Evolutionary conservation across 2,888 invertebrate genomes (phyloP), one percentile per base, ranked within the genome.

Genomic region (Nasonovia ribisnigri): DNA sequence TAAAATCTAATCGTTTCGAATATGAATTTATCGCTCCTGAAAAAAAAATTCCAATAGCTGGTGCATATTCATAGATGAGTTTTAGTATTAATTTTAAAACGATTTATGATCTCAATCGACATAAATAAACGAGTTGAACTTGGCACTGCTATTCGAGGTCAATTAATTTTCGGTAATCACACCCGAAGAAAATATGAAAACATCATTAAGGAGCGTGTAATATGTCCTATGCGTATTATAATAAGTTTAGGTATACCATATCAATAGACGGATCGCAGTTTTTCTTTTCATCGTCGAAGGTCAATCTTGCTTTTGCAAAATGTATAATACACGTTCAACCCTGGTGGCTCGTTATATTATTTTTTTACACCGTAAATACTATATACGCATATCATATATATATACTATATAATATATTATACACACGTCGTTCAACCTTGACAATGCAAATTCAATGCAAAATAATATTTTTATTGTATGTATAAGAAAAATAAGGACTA

Each of bases 271-370:
- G n/a, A 87, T 92, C 57, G 43, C 3, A 60, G 26, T 46, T 60
- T 77, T 92, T n/a, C 86, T 91, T 36, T 92, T 86, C 86, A 60
- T 42, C 13, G 16, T 29, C 24, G 86, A 92, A 92, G 92, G 92
- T 87, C 46, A 60, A 92, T 87, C 16, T 92, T 36, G 48, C 46
- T 86, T 86, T 60, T 46, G 87, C 24, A 60, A 54, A 48, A 67
- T n/a, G 3, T 43, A 46, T 42, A 42, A 88, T 20, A 43, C 11
- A 24, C n/a, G 36, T n/a, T 20, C 67, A 90, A 77, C n/a, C 36
- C 46, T 48, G 67, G 43, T n/a, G 20, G 46, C 43, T 89, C 43
- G 60, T 89, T 89, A 89, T 60, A n/a, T 24, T 42, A 60, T 60
- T n/a, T 42, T 43, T 60, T 89, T 43, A 24, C 26, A 48, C 90